Evolutionary conservation across 2,797 vertebrate species (phyloP).

Genomic region (Aulostomus chinensis): DNA sequence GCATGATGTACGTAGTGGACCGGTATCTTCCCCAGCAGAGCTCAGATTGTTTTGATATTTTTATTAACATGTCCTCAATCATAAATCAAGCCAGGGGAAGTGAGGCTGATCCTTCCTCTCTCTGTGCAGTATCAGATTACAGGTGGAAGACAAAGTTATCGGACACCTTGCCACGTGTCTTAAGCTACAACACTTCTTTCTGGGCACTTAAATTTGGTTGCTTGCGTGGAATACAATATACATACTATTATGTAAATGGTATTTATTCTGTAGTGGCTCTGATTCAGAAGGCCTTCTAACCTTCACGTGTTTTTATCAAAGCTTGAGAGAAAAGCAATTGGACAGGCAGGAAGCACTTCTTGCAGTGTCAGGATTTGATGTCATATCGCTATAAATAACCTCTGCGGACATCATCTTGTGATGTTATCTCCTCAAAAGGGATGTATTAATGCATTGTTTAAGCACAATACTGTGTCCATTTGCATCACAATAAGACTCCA

Average conservation of each 20-base stretch:
- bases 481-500: constrained; percentile 61
- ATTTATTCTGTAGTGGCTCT: too few species aligned
- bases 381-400: constrained; percentile 73
- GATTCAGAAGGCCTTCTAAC: constrained; percentile 45
- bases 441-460: constrained; percentile 62
- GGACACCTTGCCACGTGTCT: constrained; percentile 63
- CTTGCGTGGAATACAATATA: constrained; percentile 64
- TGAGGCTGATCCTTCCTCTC: constrained; percentile 63
- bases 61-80: constrained; percentile 86
- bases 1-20: constrained; percentile 80
- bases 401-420: constrained; percentile 53
- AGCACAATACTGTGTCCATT: constrained; percentile 56
- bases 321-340: constrained; percentile 44
- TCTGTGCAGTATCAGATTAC: constrained; percentile 77
- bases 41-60: constrained; percentile 86
- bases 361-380: constrained; percentile 67
- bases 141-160: constrained; percentile 79
- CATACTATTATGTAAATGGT: constrained; percentile 73
- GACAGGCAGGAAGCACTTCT: constrained; percentile 66
- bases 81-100: constrained; percentile 78
- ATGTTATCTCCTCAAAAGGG: constrained; percentile 54
- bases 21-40: constrained; percentile 82
- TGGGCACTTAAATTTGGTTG: neutral
- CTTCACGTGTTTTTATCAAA: constrained; percentile 66
- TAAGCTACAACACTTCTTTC: constrained; percentile 39